These are phyloP conservation scores for Spermophilus dauricus DNA, from an alignment of 2,113 vertebrate genomes.

Conservation along the genomic window DNA sequence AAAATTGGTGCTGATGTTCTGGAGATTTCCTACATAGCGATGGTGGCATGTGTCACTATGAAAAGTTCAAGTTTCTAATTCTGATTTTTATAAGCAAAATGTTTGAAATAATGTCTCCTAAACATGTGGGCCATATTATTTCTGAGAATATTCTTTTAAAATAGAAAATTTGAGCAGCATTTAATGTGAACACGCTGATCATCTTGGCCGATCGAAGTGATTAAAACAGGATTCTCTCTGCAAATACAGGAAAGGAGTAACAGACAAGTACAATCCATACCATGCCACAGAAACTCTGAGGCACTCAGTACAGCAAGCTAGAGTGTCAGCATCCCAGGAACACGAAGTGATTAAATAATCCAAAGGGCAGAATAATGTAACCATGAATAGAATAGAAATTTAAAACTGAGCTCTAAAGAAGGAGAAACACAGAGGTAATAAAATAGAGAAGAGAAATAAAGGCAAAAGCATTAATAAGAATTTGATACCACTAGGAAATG, in stretches of 20 bases:
- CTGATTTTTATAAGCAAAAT: not conserved
- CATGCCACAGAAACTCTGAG: not conserved
- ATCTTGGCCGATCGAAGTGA: not conserved
- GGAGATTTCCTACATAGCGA: not conserved
- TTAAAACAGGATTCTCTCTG: not conserved
- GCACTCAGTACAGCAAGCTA: accelerated
- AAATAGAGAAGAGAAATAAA: not conserved
- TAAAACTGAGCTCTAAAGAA: not conserved
- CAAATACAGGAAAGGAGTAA: not conserved
- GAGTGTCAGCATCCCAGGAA: not conserved
- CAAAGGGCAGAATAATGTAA: not conserved
- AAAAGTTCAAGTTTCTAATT: not conserved
- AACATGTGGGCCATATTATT: not conserved
- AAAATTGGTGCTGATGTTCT: not conserved
- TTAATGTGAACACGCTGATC: not conserved
- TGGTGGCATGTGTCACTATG: not conserved
- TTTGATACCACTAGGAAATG: not conserved
- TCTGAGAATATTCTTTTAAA: not conserved
- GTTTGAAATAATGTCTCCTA: not conserved
- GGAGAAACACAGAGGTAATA: not conserved
- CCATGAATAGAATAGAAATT: not conserved
- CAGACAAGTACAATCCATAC: not conserved
- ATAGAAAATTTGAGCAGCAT: not conserved
- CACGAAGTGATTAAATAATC: not conserved
- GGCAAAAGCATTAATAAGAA: not conserved